A percentile compares a stretch with the other conserved stretches of the same genome.
These are phyloP conservation scores for Lasius fuliginosus DNA, from an alignment of 2,888 invertebrate species.

Conservation along the genomic window DNA sequence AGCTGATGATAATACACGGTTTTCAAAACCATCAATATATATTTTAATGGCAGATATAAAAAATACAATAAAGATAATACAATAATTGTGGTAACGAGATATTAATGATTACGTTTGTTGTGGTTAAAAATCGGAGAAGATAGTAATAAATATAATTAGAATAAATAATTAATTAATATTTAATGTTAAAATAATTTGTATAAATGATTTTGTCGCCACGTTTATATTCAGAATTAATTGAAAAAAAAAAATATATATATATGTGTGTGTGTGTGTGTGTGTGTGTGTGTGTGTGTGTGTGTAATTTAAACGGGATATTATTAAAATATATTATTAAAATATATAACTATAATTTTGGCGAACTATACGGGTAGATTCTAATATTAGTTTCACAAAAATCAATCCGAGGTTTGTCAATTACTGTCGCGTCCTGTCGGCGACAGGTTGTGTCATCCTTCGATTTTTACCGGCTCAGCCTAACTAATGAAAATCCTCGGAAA, in stretches of 20 bases:
- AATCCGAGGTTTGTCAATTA: constrained; percentile 57
- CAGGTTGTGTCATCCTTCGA: constrained; percentile 60
- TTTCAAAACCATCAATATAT: not conserved
- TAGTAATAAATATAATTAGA: not conserved
- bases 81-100: not conserved
- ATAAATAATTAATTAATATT: not conserved
- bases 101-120: not conserved
- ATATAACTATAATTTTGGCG: not conserved
- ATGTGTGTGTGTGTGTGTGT: no score
- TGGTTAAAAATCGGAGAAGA: not conserved
- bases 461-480: constrained; percentile 55
- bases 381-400: constrained; percentile 20
- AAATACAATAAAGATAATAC: not conserved
- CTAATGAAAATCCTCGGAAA: constrained; percentile 72
- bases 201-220: not conserved
- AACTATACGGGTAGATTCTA: not conserved
- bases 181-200: not conserved
- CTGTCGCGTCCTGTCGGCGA: constrained; percentile 46
- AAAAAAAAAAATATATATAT: not conserved
- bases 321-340: constrained; percentile 5
- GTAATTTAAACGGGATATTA: not conserved
- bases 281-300: not conserved
- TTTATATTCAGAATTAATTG: not conserved
- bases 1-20: not conserved
- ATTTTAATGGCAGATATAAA: not conserved